Conservation (phyloP, 64 coral and sea anemone genomes). For the Catalaphyllia jardinei region DNA sequence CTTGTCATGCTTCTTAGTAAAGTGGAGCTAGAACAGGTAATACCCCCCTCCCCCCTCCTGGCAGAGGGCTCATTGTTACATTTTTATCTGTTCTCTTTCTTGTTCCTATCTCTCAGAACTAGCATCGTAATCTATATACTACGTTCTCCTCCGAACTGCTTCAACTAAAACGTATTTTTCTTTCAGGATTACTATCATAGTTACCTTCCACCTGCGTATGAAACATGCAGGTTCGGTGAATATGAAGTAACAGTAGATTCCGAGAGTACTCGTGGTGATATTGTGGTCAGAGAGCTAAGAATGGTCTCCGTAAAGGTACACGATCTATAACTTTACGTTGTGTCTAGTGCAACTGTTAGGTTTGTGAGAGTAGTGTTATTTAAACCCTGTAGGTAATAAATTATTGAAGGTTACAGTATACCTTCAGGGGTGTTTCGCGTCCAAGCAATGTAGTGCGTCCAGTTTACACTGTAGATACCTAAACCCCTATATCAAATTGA, state of each 20-base stretch:
- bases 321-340: neutral
- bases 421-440: no score
- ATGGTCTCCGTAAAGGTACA: slow-evolving; percentile 70
- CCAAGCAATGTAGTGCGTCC: no score
- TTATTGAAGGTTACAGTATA: no score
- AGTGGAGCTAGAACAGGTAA: slow-evolving; percentile 72
- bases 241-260: slow-evolving; percentile 91
- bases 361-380: neutral
- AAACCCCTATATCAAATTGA: no score
- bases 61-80: neutral
- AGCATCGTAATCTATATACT: neutral
- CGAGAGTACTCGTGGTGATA: slow-evolving; percentile 67
- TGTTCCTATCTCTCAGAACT: no score
- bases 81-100: no score
- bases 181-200: slow-evolving; percentile 67
- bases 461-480: no score
- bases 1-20: slow-evolving; percentile 83
- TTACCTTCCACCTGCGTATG: slow-evolving; percentile 70
- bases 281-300: slow-evolving; percentile 71
- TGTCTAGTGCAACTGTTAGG: neutral
- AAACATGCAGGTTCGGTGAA: slow-evolving; percentile 68
- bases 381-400: no score
- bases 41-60: neutral
- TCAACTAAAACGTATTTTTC: neutral
- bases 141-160: no score